A percentile compares a stretch with the other conserved stretches of the same genome.
These are phyloP conservation scores for Casuarius casuarius DNA, from an alignment of 2,113 vertebrate genomes.

Conservation along the genomic window DNA sequence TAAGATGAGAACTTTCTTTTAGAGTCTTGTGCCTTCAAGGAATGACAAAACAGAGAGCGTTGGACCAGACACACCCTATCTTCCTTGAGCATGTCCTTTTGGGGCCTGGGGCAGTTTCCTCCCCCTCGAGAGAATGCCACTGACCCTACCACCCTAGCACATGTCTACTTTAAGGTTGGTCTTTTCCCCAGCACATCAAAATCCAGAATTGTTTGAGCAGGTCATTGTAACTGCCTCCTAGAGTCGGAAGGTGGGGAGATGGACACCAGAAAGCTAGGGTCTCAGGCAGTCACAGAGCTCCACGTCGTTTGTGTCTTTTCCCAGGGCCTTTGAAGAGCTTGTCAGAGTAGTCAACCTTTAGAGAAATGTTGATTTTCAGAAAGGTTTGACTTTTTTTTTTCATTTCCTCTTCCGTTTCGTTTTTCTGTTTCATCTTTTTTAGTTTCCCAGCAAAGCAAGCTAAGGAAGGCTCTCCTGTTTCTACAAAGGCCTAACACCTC, in stretches of 20 bases:
- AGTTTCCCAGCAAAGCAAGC: neutral
- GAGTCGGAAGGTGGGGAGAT: neutral
- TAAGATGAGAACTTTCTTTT: neutral
- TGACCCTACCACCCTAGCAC: neutral
- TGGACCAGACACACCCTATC: neutral
- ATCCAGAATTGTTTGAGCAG: neutral
- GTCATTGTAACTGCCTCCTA: neutral
- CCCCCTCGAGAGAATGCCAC: neutral
- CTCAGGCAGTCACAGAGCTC: accelerated
- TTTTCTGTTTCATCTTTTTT: neutral
- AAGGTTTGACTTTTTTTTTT: neutral
- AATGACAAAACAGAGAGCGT: accelerated
- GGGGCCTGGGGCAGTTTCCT: neutral
- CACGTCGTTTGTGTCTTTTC: neutral
- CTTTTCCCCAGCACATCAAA: neutral
- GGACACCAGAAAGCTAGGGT: neutral
- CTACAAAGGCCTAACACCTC: neutral
- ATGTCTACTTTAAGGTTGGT: neutral
- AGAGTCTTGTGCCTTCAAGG: neutral
- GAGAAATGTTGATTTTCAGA: neutral
- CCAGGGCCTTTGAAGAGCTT: neutral
- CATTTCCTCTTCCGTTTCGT: neutral
- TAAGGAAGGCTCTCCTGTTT: neutral
- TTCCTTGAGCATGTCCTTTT: accelerated
- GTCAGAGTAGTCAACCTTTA: neutral